Evolutionary conservation across 2,113 vertebrate genomes (phyloP), one percentile per base, ranked within the genome.

Genomic region (Entomyzon cyanotis): DNA sequence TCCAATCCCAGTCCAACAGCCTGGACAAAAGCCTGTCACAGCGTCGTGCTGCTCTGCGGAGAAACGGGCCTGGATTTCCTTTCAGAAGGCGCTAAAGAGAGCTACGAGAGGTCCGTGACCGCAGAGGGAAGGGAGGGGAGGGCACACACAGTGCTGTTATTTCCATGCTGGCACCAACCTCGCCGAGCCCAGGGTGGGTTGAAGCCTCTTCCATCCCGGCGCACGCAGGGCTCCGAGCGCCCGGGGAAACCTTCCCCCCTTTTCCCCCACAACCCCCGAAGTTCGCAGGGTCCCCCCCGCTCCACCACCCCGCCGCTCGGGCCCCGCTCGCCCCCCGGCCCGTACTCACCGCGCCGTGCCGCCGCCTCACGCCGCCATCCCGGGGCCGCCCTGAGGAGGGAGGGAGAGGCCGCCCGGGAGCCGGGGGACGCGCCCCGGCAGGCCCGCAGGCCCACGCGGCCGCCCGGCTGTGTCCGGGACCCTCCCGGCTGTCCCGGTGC

Each of bases 111-210:
- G 56, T 1, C 19, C 11, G 64, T 2, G 69, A 2, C 22, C 5
- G 37, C 24, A 6, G 35, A 1, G 28, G 15, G 31, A 2, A 4
- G 9, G 68, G 68, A 25, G 25, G 31, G 7, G 3, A 53, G 39
- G 53, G 53, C 69, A 73, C 87, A 10, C 68, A 11, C 39, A 12
- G 12, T 0, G 87, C 60, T n/a, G 33, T 18, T 46, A 30, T 21
- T 59, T n/a, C 69, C 67, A 22, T 2, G 59, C 12, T 8, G 77
- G 15, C 73, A 12, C 7, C 17, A 22, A 5, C 10, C 53, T 15
- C 2, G 7, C 18, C 30, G 5, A 2, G 44, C 74, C 24, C 44
- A 0, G 11, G 17, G n/a, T 0, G 14, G 58, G n/a, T 21, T 68
- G 27, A 10, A 24, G 5, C 39, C 28, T 33, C 11, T 31, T 1